Base-by-base conservation (phyloP, 64 coral and sea anemone species). In the Pocillopora damicornis region DNA sequence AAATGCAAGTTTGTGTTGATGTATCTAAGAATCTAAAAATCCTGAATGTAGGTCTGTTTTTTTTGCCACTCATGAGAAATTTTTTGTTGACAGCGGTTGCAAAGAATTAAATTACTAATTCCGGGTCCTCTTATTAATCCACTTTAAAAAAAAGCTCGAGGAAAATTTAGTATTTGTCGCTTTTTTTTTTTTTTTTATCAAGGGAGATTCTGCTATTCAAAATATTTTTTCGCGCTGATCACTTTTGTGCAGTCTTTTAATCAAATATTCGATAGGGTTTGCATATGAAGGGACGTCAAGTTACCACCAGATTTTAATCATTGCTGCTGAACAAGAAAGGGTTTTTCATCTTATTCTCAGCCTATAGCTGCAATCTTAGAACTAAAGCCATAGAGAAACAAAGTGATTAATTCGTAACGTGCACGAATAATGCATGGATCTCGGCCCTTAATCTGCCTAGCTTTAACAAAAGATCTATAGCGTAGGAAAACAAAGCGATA, bases 401-500 rank as follows among this genome's bases (percentile, higher is more conserved):
- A 15, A 57, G 1, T 66, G 20, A 57, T 72, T 63, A 63, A 85
- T 85, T 85, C 67, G n/a, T 25, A 10, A 36, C 81, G 69, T 22
- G 14, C 15, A 37, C 38, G 61, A 61, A 67, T 64, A 38, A 63
- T 6, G 23, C 61, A 22, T 4, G 15, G 13, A 38, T 67, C 35
- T 42, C 11, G 25, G 25, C 35, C 17, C 8, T 38, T 85, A 72
- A 85, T 85, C 81, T 85, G 18, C 30, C 51, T n/a, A 85, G 16
- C 81, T 25, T 72, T 72, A 73, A 37, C 56, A 4, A 7, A 71
- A 71, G 25, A 11, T 71, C 67, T 71, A 1, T 23, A n/a, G n/a
- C 75, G 20, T 42, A 20, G 6, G 37, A 73, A 85, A 72, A 85
- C 81, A 85, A 85, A 85, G 81, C 57, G 2, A 57, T 11, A 56